These are phyloP conservation scores for Callionymus lyra DNA, from an alignment of 2,113 vertebrate species.

Conservation along the genomic window DNA sequence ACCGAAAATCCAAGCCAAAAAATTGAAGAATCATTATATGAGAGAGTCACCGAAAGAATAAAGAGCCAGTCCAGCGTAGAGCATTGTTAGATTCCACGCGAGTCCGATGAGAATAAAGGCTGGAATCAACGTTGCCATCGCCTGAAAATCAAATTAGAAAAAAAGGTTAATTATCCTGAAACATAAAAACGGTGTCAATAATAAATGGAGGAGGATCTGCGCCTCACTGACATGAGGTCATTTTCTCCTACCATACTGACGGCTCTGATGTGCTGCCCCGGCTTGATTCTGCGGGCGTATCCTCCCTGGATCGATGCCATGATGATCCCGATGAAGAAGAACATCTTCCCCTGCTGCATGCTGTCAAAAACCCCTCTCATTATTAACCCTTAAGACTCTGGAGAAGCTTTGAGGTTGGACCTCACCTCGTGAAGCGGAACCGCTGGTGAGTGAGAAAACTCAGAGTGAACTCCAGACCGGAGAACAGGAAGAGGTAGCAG, in stretches of 20 bases:
- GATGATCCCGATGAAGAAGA: slow-evolving; percentile 91
- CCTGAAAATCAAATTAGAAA: slow-evolving; percentile 58
- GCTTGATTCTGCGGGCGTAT: slow-evolving; percentile 83
- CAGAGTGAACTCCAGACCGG: slow-evolving; percentile 86
- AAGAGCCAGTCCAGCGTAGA: slow-evolving; percentile 77
- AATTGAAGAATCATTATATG: background rate
- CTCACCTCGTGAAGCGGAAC: slow-evolving; percentile 89
- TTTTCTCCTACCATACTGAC: slow-evolving; percentile 70
- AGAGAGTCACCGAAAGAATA: slow-evolving; percentile 85
- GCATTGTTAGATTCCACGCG: slow-evolving; percentile 64
- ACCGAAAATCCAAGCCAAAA: background rate
- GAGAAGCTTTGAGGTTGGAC: background rate
- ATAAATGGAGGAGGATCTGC: too few relatives aligned
- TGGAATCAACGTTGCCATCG: slow-evolving; percentile 78
- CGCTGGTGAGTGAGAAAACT: slow-evolving; percentile 92
- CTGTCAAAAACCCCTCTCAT: slow-evolving; percentile 46
- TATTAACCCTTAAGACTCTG: too few relatives aligned
- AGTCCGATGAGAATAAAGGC: slow-evolving; percentile 87
- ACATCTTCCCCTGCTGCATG: slow-evolving; percentile 98
- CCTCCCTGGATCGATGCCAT: slow-evolving; percentile 91
- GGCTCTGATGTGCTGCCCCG: slow-evolving; percentile 74
- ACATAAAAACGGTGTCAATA: too few relatives aligned
- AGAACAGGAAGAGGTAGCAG: slow-evolving; percentile 92
- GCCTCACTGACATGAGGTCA: too few relatives aligned
- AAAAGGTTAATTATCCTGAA: background rate